Evolutionary conservation across 2,888 invertebrate species (phyloP), one percentile per base, ranked within the genome.

Genomic region (Cyrtodaria siliqua): DNA sequence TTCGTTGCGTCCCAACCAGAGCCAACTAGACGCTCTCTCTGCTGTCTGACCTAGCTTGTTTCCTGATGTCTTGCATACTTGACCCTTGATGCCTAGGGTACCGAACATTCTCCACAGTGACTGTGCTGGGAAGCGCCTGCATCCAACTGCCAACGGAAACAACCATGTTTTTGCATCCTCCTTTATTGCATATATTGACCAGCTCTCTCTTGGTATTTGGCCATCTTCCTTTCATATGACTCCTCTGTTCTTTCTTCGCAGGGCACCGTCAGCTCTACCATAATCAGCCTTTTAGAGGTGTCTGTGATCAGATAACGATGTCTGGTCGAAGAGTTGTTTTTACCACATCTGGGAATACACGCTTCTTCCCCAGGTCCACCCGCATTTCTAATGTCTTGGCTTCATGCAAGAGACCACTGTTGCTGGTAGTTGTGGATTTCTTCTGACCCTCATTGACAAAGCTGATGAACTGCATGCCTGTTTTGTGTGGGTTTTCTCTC

Each of bases 101-200:
- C 33, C 12, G 12, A 33, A 12, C 33, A 33, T 33, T 33, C 33
- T 33, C 33, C 33, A 33, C 12, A 33, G 6, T 12, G 33, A 33
- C 12, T 33, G 33, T 33, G 33, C 4, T 33, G 33, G 33, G 12
- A 33, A 33, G 12, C 33, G 6, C 6, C 33, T 33, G 12, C 33
- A 33, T 8, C 33, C 33, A 33, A 33, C 33, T 33, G 4, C 33
- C 12, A 33, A 4, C 12, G 33, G 33, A 23, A 52, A 52, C 6
- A 26, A 12, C 52, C 52, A 52, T 52, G 52, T 52, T 23, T 52
- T n/a, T 49, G n/a, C n/a, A n/a, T 33, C 33, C 33, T 8, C 4
- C 33, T 12, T 33, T 12, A 8, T 33, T 33, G 6, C 33, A 4
- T 33, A 33, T 12, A 33, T 33, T 4, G 4, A 12, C 12, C 33